Percentiles rank a stretch among this genome's conserved stretches.
phyloP scores from a whole-genome alignment of 2,797 vertebrate genomes.

The Diplodus puntazzo region DNA sequence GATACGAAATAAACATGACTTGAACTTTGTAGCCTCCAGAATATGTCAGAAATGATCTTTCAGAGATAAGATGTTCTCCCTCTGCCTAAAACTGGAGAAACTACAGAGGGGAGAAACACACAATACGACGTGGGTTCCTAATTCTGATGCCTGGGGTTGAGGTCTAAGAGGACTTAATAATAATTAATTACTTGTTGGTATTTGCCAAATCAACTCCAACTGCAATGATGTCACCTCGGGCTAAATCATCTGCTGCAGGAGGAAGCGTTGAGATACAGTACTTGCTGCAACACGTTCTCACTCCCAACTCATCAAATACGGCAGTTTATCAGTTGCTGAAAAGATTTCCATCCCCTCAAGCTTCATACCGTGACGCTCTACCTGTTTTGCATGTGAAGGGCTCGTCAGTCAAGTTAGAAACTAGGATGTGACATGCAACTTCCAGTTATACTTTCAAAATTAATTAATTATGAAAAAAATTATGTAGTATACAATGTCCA shows the following conservation, averaged over 20 bases:
- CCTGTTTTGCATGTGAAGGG: no score
- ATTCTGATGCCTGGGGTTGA: background rate
- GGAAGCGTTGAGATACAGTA: constrained; percentile 6
- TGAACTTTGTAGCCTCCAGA: background rate
- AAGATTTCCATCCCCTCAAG: no score
- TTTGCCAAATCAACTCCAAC: no score
- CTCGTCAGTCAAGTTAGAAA: no score
- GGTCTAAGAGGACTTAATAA: background rate
- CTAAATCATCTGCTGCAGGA: constrained; percentile 18
- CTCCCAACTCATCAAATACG: no score
- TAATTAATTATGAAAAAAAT: no score
- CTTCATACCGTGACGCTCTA: no score
- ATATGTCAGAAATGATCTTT: background rate
- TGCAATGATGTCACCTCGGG: constrained; percentile 11
- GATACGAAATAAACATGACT: background rate
- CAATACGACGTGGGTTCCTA: background rate
- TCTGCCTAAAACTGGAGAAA: background rate
- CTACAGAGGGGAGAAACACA: background rate
- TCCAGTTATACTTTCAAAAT: no score
- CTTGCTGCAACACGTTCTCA: no score
- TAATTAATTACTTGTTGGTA: background rate
- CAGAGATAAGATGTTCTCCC: background rate
- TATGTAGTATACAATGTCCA: no score
- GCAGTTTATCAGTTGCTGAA: no score
- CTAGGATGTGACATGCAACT: no score